phyloP scores from a whole-genome alignment of 1,140 invertebrate species.

The Drosophila pseudoobscura region DNA sequence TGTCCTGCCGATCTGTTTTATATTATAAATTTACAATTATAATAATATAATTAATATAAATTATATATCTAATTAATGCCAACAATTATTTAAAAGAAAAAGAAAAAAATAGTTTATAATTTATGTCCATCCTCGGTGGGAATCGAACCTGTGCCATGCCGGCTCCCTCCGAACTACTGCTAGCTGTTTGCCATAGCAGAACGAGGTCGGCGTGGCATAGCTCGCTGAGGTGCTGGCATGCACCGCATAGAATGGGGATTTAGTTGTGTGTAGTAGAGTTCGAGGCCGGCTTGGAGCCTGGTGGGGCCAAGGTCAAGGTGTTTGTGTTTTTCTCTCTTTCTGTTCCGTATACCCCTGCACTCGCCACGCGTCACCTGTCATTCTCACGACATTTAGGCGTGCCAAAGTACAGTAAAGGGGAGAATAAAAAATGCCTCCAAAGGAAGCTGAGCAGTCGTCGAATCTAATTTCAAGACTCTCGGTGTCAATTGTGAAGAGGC shows the following conservation, averaged over 20 bases:
- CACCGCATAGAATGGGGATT: too few relatives aligned
- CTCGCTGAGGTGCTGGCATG: too few relatives aligned
- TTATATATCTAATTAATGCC: too few relatives aligned
- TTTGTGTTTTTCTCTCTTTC: too few relatives aligned
- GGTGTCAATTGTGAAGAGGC: slow-evolving; percentile 34
- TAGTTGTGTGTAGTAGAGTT: too few relatives aligned
- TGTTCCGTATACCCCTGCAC: not conserved
- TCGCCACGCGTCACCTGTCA: slow-evolving; percentile 8
- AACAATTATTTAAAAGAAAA: not conserved
- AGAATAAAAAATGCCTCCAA: slow-evolving; percentile 26
- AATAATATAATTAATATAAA: too few relatives aligned
- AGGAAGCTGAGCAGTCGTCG: slow-evolving; percentile 35
- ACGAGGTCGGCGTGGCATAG: not conserved
- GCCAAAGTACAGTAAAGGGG: slow-evolving; percentile 3
- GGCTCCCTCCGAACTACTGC: not conserved
- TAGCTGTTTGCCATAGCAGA: not conserved
- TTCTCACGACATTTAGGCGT: not conserved
- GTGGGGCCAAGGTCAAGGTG: too few relatives aligned
- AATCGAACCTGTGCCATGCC: not conserved
- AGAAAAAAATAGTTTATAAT: too few relatives aligned
- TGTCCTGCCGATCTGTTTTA: not conserved
- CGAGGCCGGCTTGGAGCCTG: too few relatives aligned
- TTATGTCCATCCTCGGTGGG: not conserved
- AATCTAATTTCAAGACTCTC: slow-evolving; percentile 38
- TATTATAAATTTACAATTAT: too few relatives aligned